A percentile compares a stretch with the other conserved stretches of the same genome.
Conservation (phyloP, 1,140 invertebrate genomes). For the Samia ricini region DNA sequence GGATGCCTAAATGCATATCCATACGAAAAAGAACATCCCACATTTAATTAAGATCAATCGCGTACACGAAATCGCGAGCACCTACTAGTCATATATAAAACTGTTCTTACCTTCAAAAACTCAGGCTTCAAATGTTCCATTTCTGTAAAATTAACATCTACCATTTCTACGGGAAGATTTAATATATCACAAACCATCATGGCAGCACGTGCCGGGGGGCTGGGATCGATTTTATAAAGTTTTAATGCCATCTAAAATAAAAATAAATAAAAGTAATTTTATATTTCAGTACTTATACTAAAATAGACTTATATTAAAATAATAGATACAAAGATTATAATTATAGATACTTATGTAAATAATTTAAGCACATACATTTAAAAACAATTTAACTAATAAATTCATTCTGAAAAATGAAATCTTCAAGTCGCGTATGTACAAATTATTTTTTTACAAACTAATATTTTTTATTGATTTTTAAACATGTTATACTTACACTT, state of each 20-base stretch:
- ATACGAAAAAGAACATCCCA: too few relatives aligned
- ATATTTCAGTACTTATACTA: not conserved
- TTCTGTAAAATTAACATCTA: constrained; percentile 14
- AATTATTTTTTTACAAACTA: not conserved
- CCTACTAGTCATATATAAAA: too few relatives aligned
- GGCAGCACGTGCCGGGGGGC: constrained; percentile 21
- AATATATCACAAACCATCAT: constrained; percentile 26
- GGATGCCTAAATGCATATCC: too few relatives aligned
- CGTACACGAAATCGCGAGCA: too few relatives aligned
- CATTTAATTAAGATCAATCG: too few relatives aligned
- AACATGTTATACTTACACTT: not conserved
- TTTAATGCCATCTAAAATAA: constrained; percentile 16
- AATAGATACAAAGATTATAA: too few relatives aligned
- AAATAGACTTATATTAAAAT: too few relatives aligned
- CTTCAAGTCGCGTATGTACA: not conserved
- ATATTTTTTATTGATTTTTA: not conserved
- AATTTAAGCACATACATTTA: too few relatives aligned
- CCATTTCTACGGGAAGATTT: constrained; percentile 20
- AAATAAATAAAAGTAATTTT: not conserved
- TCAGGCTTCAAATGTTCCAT: constrained; percentile 11
- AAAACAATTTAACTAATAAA: too few relatives aligned
- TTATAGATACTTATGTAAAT: too few relatives aligned
- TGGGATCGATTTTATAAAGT: constrained; percentile 22
- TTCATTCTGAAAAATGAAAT: not conserved
- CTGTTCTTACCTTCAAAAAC: constrained; percentile 6